Conservation (phyloP, 2,113 vertebrate species). For the Nicator chloris region DNA sequence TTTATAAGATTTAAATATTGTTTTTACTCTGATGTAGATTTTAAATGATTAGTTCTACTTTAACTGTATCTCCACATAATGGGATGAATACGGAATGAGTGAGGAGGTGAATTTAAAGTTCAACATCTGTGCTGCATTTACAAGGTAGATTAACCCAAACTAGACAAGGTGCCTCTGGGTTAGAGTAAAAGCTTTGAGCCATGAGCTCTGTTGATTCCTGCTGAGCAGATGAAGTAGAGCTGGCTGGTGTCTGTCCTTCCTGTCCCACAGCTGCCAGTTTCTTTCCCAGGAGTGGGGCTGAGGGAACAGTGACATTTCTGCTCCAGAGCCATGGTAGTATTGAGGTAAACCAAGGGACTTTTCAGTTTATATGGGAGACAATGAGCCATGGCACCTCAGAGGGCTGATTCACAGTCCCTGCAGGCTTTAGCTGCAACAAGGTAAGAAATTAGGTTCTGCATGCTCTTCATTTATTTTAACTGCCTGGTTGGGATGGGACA, state of each 20-base stretch:
- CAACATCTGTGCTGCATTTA: not conserved
- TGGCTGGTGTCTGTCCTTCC: accelerated
- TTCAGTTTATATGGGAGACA: not conserved
- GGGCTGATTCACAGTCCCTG: not conserved
- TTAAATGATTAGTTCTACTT: not conserved
- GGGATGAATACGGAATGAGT: not conserved
- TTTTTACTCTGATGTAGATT: not conserved
- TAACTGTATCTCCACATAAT: not conserved
- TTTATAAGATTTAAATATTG: not conserved
- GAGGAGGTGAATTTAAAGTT: not conserved
- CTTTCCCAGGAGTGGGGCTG: not conserved
- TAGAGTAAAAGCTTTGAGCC: not conserved
- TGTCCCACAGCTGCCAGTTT: not conserved
- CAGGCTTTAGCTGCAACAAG: not conserved
- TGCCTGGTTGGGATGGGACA: not conserved
- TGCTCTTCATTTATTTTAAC: not conserved
- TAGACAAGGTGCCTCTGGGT: not conserved
- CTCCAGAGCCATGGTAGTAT: not conserved
- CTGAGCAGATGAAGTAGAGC: not conserved
- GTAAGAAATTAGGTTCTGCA: not conserved
- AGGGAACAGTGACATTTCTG: not conserved
- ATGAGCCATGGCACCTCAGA: not conserved
- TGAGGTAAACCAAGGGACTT: not conserved
- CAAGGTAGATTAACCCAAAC: not conserved
- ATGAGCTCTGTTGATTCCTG: not conserved